Base-by-base conservation (phyloP, 2,113 vertebrate species). In the Lota lota region DNA sequence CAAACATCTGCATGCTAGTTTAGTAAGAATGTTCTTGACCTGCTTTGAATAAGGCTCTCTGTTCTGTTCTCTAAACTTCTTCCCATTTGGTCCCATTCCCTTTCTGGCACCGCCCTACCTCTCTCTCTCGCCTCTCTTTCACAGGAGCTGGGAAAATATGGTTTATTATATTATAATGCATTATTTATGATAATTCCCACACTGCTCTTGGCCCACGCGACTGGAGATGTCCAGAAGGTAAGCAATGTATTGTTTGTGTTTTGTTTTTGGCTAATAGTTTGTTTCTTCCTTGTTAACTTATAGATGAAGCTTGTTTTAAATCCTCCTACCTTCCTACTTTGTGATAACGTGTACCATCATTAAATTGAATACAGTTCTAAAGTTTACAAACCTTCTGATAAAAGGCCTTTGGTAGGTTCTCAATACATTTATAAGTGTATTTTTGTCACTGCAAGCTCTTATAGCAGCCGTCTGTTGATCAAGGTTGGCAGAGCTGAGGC, bases 111-210 rank as follows among this genome's bases (percentile, higher is more conserved):
- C 60, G 50, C 7, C 57, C n/a, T 57, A 56, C 21, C 47, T 54
- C 24, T 77, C 7, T 21, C 20, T 67, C 62, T 75, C 70, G 63
- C 72, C 51, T 56, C 17, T 70, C 33, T 16, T 22, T 59, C 61
- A 5, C 64, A 99, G 97, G 97, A 99, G 88, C 87, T 99, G 87
- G 97, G 97, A 0, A 99, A 97, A 75, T 99, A 98, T 1, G 97
- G 97, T 0, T 89, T 99, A 71, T 92, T 99, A 7, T 99, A 98
- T 66, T 99, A 99, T 79, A 99, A 98, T 24, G 97, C 97, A 12
- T 93, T 98, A 76, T 98, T 99, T 79, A 99, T 99, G 97, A 94
- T 99, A 70, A 62, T 97, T 0, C 97, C 97, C 63, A 98, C 97
- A 7, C 24, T 99, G 70, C 75, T 84, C 85, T 91, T 99, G 40